Evolutionary conservation across 2,797 vertebrate species (phyloP).

Genomic region (Enteromius fasciolatus): DNA sequence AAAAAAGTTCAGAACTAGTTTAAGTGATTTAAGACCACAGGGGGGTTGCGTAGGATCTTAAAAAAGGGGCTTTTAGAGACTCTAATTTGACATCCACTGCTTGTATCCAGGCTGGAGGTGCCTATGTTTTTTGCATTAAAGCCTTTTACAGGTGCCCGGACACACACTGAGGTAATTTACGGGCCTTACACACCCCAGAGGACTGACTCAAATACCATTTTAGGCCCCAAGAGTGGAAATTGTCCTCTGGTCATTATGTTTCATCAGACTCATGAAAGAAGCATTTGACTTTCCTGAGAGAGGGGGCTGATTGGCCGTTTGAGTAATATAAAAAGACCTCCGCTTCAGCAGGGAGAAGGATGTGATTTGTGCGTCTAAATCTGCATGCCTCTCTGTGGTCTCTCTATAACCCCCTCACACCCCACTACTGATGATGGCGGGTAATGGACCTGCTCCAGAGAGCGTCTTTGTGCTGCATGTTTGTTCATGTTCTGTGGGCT

Average conservation of each 20-base stretch:
- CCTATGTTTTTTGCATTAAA: constrained; percentile 51
- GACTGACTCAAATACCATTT: constrained; percentile 59
- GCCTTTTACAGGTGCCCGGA: constrained; percentile 46
- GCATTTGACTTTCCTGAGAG: constrained; percentile 58
- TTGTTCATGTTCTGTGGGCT: constrained; percentile 47
- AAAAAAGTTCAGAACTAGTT: neutral
- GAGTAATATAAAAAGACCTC: constrained; percentile 51
- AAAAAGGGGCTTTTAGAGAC: constrained; percentile 33
- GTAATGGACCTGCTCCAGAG: constrained; percentile 47
- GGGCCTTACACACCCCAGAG: constrained; percentile 51
- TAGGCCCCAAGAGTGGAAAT: constrained; percentile 58
- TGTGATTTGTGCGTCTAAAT: constrained; percentile 41
- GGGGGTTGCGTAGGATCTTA: neutral
- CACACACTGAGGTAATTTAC: constrained; percentile 62
- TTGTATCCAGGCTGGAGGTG: constrained; percentile 31
- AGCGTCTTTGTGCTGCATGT: constrained; percentile 42
- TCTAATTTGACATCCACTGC: constrained; percentile 44
- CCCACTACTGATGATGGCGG: constrained; percentile 39
- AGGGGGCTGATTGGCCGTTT: constrained; percentile 50
- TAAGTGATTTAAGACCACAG: neutral
- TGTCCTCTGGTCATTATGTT: constrained; percentile 58
- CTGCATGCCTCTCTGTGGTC: constrained; percentile 43
- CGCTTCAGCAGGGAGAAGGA: constrained; percentile 51
- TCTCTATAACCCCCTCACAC: constrained; percentile 40
- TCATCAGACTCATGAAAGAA: constrained; percentile 62